Conservation (phyloP, 1,140 invertebrate genomes). For the Portunus trituberculatus region DNA sequence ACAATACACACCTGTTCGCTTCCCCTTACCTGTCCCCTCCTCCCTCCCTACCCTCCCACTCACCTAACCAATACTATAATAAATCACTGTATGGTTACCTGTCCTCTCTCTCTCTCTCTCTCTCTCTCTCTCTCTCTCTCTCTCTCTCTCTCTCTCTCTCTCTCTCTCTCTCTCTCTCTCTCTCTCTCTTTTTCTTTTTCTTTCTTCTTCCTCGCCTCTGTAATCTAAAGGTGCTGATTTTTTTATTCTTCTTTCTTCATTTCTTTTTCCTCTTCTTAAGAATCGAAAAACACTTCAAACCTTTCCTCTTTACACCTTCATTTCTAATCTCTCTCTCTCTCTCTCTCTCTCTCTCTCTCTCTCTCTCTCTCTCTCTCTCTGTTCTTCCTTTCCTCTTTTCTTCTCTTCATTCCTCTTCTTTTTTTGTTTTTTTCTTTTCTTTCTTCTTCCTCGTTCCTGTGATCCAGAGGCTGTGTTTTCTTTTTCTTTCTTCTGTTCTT, state of each 20-base stretch:
- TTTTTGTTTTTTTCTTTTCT: background rate
- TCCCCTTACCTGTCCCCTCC: background rate
- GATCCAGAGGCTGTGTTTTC: background rate
- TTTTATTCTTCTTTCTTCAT: background rate
- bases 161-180: constrained; percentile 24
- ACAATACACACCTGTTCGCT: no score
- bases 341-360: constrained; percentile 42
- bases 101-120: background rate
- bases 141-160: background rate
- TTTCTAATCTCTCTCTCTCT: background rate
- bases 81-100: background rate
- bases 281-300: no score
- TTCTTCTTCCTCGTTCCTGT: background rate
- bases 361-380: constrained; percentile 43
- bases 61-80: no score
- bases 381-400: background rate
- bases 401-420: background rate
- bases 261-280: background rate
- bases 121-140: background rate
- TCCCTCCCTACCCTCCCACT: background rate
- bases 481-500: background rate
- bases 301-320: background rate
- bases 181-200: background rate
- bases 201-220: background rate
- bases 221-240: no score